Base-by-base conservation (phyloP, 2,113 vertebrate species). In the Globicephala melas region DNA sequence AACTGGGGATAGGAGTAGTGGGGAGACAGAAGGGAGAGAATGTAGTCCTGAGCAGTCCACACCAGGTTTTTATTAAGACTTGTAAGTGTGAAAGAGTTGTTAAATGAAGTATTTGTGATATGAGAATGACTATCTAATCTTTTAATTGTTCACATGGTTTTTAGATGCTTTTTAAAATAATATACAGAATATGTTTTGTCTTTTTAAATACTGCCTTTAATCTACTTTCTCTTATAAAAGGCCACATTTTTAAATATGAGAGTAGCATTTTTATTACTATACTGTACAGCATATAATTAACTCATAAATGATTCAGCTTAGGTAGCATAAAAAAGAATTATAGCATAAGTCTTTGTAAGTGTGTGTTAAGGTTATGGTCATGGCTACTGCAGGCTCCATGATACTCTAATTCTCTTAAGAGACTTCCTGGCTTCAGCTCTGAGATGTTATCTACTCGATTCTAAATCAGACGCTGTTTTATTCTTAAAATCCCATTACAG, bases 251-350 rank as follows among this genome's bases (percentile, higher is more conserved):
- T 89, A 83, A 95, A 94, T 14, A 92, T 0, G 63, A 96, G 33
- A 70, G 21, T 0, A 85, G 67, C 3, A 62, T 63, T 8, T 96
- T 95, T 90, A 95, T 90, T 95, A 89, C 23, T 76, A 71, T 15
- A 89, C 47, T 60, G 47, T 82, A 68, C 87, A 82, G 67, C 91
- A 14, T 13, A 81, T 88, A 95, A 91, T 97, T 94, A 96, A 94
- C 18, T 97, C 31, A 79, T 96, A 98, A 97, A 91, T 58, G 92
- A 94, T 84, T 88, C 50, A 77, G 55, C 38, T 26, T 86, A 96
- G 38, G 41, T n/a, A 44, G 31, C n/a, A 68, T 80, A 83, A 76
- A 90, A 2, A 91, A 81, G 76, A 87, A 93, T 83, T 96, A 14
- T 3, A 82, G 65, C 6, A 21, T 38, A 50, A 38, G 33, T 70